Base-by-base conservation (phyloP, 2,797 vertebrate genomes). In the Phoxinus dragarum region DNA sequence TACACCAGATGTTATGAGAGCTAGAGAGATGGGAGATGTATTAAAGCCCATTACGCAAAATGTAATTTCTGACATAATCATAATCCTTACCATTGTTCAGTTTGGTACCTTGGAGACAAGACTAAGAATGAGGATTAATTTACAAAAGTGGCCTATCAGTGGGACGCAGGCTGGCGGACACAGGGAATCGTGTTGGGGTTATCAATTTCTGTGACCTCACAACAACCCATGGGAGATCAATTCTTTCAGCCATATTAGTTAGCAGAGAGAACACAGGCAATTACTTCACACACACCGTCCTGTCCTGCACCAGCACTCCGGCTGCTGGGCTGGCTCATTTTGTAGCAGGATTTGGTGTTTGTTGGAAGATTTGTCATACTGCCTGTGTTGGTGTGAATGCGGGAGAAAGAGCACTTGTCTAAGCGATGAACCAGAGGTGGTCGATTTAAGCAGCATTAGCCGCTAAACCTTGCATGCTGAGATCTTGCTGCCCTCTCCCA, bases 101-200 rank as follows among this genome's bases (percentile, higher is more conserved):
- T 97, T 96, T 94, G 95, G 95, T 96, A 95, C 95, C 96, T 96
- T 92, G 91, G 95, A 96, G 96, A 97, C 96, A 96, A 96, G 95
- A 95, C 94, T 96, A 95, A 96, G 95, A 96, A 95, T 95, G 95
- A 97, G 96, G 96, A 97, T 98, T 97, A 94, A 96, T 97, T 97
- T 96, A 95, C 93, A 52, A 96, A 95, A 96, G 95, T 94, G 90
- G 90, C 91, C 94, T 96, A 95, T 96, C 95, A 94, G 90, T 89
- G 87, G 93, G 93, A 93, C 86, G 87, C 95, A 95, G 95, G 89
- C 94, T 69, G 93, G 93, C 93, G 94, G 94, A 95, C 95, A 95
- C 93, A 93, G 94, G 95, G 92, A 95, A 93, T 94, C 95, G 94
- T 97, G 94, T 95, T 92, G 94, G 94, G 96, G 96, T 98, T 98